phyloP scores from a whole-genome alignment of 1,140 invertebrate genomes.

The Dysdera silvatica region DNA sequence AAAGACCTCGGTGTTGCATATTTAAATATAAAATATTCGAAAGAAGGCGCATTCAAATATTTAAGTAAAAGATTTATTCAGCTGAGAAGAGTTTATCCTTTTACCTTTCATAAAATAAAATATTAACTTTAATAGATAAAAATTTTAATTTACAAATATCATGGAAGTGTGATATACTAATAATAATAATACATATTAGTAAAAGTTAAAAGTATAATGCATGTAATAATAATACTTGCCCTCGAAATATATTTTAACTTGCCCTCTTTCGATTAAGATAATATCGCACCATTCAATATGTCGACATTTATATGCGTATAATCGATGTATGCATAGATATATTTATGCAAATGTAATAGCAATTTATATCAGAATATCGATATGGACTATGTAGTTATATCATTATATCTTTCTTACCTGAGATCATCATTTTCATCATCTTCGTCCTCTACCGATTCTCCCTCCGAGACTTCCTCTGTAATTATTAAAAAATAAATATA shows the following conservation, averaged over 20 bases:
- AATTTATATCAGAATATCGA: background rate
- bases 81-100: background rate
- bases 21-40: background rate
- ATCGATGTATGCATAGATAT: too few species aligned
- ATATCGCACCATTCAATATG: too few species aligned
- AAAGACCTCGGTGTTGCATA: background rate
- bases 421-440: constrained; percentile 20
- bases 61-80: background rate
- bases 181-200: too few species aligned
- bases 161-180: too few species aligned
- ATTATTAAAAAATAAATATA: background rate
- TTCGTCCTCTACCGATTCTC: constrained; percentile 7
- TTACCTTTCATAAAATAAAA: too few species aligned
- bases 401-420: constrained; percentile 5
- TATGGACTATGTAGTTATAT: background rate
- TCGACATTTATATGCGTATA: too few species aligned
- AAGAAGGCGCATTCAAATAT: background rate
- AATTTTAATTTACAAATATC: too few species aligned
- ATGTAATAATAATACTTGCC: too few species aligned
- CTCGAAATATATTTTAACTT: too few species aligned
- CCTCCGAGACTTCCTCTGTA: constrained; percentile 18
- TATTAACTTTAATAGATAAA: too few species aligned
- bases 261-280: too few species aligned
- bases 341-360: background rate
- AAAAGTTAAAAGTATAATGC: too few species aligned